Evolutionary conservation across 2,113 vertebrate species (phyloP), one percentile per base, ranked within the genome.

Genomic region (Cyprinodon brontotheroides): DNA sequence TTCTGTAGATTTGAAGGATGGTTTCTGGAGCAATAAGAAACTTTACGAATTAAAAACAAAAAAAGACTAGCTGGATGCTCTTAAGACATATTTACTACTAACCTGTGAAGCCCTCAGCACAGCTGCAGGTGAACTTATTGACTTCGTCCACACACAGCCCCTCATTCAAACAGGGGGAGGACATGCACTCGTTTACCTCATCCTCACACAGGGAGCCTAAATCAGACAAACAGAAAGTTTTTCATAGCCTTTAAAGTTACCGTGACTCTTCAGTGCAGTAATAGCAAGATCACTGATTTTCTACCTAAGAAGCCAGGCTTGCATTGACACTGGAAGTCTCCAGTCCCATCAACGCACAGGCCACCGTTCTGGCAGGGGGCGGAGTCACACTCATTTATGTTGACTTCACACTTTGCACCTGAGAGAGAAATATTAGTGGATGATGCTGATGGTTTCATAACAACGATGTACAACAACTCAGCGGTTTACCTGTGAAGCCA

Each of bases 371-470:
- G 95, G 84, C 98, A 99, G 0, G 97, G 98, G 77, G 91, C 83
- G 0, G 96, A 96, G 76, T 94, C 95, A 83, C 98, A 99, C 70
- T 99, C 98, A 70, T 99, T 94, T 48, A 98, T 92, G 89, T 99
- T 95, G 39, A 91, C 90, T 90, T 98, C 97, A 93, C 98, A 99
- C 84, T 98, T 99, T 68, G 97, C 96, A 69, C 97, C 98, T 99
- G 66, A 61, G 59, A 45, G 57, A 73, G 69, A 70, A 78, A 91
- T n/a, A 74, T 68, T 75, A 77, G 38, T 74, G 36, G 5, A 11
- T 37, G 40, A 36, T 41, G 63, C 10, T 62, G 83, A 53, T 20
- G 15, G 2, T 66, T 4, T 67, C 39, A 65, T 9, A n/a, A 53
- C 61, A 61, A 37, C 2, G 13, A 5, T 17, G 37, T 10, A 40